Evolutionary conservation across 2,113 vertebrate genomes (phyloP).

Genomic region (Telmatochromis sp.): DNA sequence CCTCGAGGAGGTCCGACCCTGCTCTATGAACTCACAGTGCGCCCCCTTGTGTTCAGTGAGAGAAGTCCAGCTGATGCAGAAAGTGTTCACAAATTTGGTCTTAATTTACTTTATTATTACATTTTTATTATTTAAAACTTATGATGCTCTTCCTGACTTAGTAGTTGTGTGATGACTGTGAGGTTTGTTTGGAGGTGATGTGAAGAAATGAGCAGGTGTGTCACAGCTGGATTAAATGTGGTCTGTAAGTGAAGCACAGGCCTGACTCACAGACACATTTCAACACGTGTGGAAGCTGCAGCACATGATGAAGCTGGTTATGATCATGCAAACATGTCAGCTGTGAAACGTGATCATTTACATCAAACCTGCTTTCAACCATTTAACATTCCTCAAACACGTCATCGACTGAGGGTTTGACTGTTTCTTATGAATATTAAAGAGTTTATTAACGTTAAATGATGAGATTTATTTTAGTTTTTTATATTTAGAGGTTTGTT

Average conservation of each 20-base stretch:
- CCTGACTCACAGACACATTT: neutral
- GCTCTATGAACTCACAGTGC: neutral
- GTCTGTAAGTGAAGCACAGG: neutral
- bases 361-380: neutral
- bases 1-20: accelerated
- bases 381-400: neutral
- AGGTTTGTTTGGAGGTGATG: neutral
- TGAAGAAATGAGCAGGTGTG: neutral
- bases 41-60: accelerated
- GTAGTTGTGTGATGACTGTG: neutral
- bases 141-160: accelerated
- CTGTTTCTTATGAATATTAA: neutral
- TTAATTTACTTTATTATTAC: neutral
- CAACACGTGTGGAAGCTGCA: accelerated
- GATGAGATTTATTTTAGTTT: neutral
- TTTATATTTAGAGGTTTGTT: neutral
- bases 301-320: neutral
- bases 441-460: neutral
- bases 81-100: accelerated
- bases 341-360: neutral
- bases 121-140: neutral
- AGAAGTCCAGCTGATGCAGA: neutral
- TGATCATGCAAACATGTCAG: neutral
- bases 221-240: neutral
- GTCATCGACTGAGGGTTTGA: accelerated